These are phyloP conservation scores for Hyalella azteca DNA, from an alignment of 2,888 invertebrate species.

Conservation along the genomic window DNA sequence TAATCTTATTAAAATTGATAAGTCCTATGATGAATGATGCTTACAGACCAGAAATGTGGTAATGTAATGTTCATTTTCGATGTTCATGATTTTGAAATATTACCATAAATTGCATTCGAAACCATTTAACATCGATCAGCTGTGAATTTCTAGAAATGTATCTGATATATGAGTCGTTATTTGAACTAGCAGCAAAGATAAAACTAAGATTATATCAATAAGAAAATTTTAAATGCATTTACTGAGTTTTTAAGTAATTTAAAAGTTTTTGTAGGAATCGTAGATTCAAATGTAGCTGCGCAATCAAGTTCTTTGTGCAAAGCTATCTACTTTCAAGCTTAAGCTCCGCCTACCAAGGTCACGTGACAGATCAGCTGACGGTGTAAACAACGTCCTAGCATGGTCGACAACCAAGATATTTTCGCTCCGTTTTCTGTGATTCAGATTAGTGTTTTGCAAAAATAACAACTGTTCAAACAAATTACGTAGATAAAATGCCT, in stretches of 20 bases:
- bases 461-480: too few relatives aligned
- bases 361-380: constrained; percentile 56
- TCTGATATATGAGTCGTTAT: background rate
- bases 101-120: background rate
- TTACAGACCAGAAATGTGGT: background rate
- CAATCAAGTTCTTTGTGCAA: background rate
- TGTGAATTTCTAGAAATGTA: background rate
- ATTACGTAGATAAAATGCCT: too few relatives aligned
- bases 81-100: background rate
- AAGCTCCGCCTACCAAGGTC: constrained; percentile 46
- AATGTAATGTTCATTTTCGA: background rate
- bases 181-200: background rate
- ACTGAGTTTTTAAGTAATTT: background rate
- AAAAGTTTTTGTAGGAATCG: background rate
- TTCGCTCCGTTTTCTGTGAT: constrained; percentile 50
- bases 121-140: constrained; percentile 1
- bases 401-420: constrained; percentile 36
- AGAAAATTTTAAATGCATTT: background rate
- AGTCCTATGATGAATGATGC: background rate
- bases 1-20: background rate
- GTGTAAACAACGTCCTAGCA: constrained; percentile 52
- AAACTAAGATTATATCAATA: background rate
- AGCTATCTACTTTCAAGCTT: constrained; percentile 25
- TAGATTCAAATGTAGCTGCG: background rate
- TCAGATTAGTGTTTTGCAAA: too few relatives aligned